Evolutionary conservation across 2,888 invertebrate species (phyloP), one percentile per base, ranked within the genome.

Genomic region (Trachelus stipa): DNA sequence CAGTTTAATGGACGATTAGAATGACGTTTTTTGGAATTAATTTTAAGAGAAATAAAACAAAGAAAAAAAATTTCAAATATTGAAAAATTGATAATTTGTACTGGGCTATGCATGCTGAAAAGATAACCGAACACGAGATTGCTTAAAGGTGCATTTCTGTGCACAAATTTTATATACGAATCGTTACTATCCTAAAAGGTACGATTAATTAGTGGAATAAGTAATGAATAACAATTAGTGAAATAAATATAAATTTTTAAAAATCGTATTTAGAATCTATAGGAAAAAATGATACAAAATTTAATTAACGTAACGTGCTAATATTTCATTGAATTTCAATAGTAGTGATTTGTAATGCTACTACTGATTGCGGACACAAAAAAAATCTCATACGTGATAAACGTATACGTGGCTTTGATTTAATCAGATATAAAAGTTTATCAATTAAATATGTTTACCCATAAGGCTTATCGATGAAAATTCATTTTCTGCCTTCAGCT

Each of bases 111-210:
- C 86, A 95, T 93, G 92, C 96, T 96, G 85, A 96, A 96, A 84
- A 96, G 93, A 91, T 95, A 95, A 79, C 96, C 96, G 88, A 96
- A 96, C 79, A 95, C 92, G 83, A 96, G 91, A 92, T 96, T 96
- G 79, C 96, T 96, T 75, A 95, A 90, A 78, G 96, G 92, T 82
- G 95, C 96, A 74, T 96, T 96, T 40, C 1, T 12, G 4, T 12
- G 0, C 15, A 15, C 0, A 23, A 15, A 40, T 40, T 4, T 40
- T 40, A 12, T 35, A 12, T 23, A 15, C 15, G 40, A 6, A 15
- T 6, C 23, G 23, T 6, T 23, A 23, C 23, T 9, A 2, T 23
- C 9, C 9, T 56, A 2, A 9, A 56, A 56, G 23, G 9, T 9
- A 23, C 23, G 23, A 56, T 9, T 23, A 56, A 56, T 23, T 9